Evolutionary conservation across 2,113 vertebrate genomes (phyloP), one percentile per base, ranked within the genome.

Genomic region (Rhinolophus ferrumequinum): DNA sequence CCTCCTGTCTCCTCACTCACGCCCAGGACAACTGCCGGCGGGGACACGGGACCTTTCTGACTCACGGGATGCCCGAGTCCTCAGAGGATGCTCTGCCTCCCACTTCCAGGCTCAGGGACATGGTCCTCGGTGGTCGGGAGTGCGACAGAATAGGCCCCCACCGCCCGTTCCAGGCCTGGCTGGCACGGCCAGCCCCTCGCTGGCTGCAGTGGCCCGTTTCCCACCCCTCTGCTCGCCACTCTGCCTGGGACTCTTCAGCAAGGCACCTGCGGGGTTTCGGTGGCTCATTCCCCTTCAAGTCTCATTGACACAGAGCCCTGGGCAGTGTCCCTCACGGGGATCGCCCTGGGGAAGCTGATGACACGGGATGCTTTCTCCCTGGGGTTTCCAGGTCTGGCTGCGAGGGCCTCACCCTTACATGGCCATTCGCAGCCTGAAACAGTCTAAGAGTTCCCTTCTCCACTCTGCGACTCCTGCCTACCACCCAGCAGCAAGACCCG

Each of bases 161-260:
- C 47, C 12, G 47, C 10, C 47, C 47, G 12, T 50, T 50, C 47
- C 47, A 10, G 2, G 47, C 47, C 47, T 50, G 47, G 47, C 47
- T 50, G 11, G 47, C 47, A 50, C 47, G 47, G 47, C 47, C 47
- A 50, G 12, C 47, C 47, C 47, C 2, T 44, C 75, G 50, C 21
- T 18, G 58, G 33, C 33, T 1, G 52, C 15, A 13, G 14, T 0
- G 44, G 44, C 26, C 24, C 24, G 47, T 13, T 13, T 13, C 30
- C 33, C 6, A 1, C 13, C 1, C 19, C 8, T 0, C 16, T 1
- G 18, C 67, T 30, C 24, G 21, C 33, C 11, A 19, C 8, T 0
- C 5, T 0, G 56, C 18, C 7, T 1, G 41, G 13, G 33, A 19
- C 0, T 16, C 30, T 26, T 5, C 13, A 47, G 30, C 30, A 2